A percentile compares a stretch with the other conserved stretches of the same genome.
These are phyloP conservation scores for Cremastinae sp. DNA, from an alignment of 2,888 invertebrate genomes.

Conservation along the genomic window DNA sequence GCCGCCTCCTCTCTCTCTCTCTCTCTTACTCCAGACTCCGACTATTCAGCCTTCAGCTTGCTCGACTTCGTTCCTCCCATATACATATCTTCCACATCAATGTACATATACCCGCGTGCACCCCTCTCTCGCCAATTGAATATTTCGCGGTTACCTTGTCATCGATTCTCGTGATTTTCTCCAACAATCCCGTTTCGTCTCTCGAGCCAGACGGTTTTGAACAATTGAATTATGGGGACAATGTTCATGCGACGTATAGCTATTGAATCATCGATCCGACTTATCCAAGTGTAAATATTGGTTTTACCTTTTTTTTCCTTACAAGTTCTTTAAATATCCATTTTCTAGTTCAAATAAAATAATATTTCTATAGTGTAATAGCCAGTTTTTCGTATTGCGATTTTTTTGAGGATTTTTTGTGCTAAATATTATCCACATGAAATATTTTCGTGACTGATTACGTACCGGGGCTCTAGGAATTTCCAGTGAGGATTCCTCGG, in stretches of 20 bases:
- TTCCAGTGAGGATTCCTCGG: constrained; percentile 61
- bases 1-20: constrained; percentile 36
- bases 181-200: constrained; percentile 12
- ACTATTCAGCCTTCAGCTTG: constrained; percentile 35
- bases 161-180: constrained; percentile 33
- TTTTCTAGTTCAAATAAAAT: too few species aligned
- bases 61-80: constrained; percentile 5
- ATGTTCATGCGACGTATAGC: background rate
- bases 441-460: too few species aligned
- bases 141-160: constrained; percentile 40
- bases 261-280: background rate
- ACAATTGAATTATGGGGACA: background rate
- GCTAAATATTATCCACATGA: too few species aligned
- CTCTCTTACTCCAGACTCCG: constrained; percentile 53
- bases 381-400: too few species aligned
- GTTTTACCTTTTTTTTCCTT: too few species aligned
- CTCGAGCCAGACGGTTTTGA: background rate
- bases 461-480: constrained; percentile 38
- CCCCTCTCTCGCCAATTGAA: background rate
- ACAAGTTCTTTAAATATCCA: too few species aligned
- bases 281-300: background rate
- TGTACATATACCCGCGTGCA: background rate
- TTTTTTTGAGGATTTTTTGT: too few species aligned
- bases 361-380: too few species aligned
- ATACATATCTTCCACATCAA: background rate